Conservation (phyloP, 2,888 invertebrate species). For the Cephus pygmeus region DNA sequence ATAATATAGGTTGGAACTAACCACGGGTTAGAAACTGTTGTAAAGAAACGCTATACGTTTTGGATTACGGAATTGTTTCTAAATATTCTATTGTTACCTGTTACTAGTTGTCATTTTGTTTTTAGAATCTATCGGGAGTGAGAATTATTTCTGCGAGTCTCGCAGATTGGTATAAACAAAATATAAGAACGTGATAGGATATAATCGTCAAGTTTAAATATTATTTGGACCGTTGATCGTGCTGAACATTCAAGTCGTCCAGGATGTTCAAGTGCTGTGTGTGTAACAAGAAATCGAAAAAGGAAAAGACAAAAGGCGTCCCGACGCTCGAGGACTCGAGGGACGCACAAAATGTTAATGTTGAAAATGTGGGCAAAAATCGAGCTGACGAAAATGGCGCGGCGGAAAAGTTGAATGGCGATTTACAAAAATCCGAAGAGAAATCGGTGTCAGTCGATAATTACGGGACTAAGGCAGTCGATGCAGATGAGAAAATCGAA, state of each 20-base stretch:
- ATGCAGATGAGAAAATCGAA: neutral
- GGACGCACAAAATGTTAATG: neutral
- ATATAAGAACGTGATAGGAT: neutral
- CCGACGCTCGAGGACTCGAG: slow-evolving; percentile 13
- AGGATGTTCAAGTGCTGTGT: slow-evolving; percentile 62
- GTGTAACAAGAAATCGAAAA: slow-evolving; percentile 50
- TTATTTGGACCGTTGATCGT: neutral
- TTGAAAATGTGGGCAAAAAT: neutral
- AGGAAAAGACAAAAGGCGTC: slow-evolving; percentile 35
- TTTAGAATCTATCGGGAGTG: neutral
- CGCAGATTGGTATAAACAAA: neutral
- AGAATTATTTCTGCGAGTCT: neutral
- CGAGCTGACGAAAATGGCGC: neutral
- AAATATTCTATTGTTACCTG: neutral
- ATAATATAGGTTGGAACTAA: neutral
- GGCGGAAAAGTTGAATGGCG: slow-evolving; percentile 7
- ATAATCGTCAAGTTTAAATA: neutral
- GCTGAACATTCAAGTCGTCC: neutral
- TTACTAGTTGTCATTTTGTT: neutral
- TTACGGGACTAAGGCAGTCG: neutral
- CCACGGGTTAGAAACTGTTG: neutral
- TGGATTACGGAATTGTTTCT: neutral
- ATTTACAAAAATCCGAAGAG: neutral
- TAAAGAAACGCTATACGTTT: neutral
- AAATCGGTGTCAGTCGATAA: neutral